Evolutionary conservation across 2,113 vertebrate species (phyloP).

Genomic region (Phrynosoma platyrhinos): DNA sequence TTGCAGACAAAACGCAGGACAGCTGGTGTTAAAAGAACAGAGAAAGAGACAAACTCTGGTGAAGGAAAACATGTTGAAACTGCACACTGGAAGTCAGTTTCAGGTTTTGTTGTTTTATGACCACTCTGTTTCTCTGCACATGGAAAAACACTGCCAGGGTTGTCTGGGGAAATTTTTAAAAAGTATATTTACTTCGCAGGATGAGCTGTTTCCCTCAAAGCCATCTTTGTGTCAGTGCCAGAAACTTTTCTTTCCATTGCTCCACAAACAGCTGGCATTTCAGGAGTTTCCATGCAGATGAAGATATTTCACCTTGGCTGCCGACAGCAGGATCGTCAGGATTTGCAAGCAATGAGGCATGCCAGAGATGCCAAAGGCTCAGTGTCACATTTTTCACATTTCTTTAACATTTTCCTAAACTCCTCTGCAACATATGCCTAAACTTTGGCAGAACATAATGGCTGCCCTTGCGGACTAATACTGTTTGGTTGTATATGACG

Average conservation of each 20-base stretch:
- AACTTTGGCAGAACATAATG: neutral
- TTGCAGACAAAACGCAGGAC: conserved; percentile 12
- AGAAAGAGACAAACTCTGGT: neutral
- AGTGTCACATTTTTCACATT: conserved; percentile 28
- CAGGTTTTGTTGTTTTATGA: neutral
- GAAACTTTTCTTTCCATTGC: conserved; percentile 8
- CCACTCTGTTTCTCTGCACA: neutral
- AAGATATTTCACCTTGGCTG: conserved; percentile 1
- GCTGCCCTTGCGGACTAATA: neutral
- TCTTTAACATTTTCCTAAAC: neutral
- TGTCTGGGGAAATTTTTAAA: neutral
- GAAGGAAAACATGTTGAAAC: neutral
- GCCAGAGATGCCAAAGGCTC: neutral
- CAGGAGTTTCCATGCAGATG: conserved; percentile 28
- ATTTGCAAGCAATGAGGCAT: conserved; percentile 3
- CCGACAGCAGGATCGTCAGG: conserved; percentile 31
- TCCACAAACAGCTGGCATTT: conserved; percentile 36
- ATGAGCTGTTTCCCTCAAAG: neutral
- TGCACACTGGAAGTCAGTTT: accelerated
- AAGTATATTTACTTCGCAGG: conserved; percentile 16
- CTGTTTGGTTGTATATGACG: neutral
- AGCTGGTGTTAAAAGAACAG: conserved; percentile 10
- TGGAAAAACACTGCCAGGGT: conserved; percentile 11
- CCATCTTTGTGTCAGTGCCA: neutral
- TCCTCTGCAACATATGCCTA: neutral